Base-by-base conservation (phyloP, 2,113 vertebrate species). In the Sceloporus undulatus region DNA sequence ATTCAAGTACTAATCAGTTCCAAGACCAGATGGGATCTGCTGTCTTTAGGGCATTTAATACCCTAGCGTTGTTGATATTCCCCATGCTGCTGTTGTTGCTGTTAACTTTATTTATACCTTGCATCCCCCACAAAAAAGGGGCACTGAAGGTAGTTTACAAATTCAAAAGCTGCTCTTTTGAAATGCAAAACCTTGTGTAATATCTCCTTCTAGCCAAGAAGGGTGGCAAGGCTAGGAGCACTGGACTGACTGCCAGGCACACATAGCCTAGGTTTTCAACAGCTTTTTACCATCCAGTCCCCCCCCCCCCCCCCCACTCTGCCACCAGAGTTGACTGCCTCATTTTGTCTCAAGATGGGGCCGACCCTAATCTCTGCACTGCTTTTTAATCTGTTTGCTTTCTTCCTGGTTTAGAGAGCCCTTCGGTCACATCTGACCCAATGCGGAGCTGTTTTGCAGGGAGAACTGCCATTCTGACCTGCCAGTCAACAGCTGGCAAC, bases 391-490 rank as follows among this genome's bases (percentile, higher is more conserved):
- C 68, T 71, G 25, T 29, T 59, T 19, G 27, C 16, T 42, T 48
- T 71, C 52, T 2, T 70, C 82, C 74, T 38, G 18, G 68, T 89
- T 16, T 95, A 99, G 99, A 92, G 27, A 48, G 76, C 62, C 98
- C 98, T 65, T 96, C 90, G 0, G 95, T 98, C 21, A 38, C 90
- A 16, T 95, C 98, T 0, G 91, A 97, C 5, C 98, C 98, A 0
- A 86, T 98, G n/a, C 96, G 91, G 86, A 96, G 96, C 1, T 98
- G 97, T 73, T 91, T 98, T 5, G 91, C 95, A 70, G 97, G 96
- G 2, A 93, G 92, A 82, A 97, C 90, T 0, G 86, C 98, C 71
- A 98, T 97, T 0, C 90, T 99, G 2, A 94, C 62, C 0, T 99
- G 99, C 95, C 93, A 88, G 0, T 97, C 98, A 91, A 75, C 34